Evolutionary conservation across 2,113 vertebrate species (phyloP), one percentile per base, ranked within the genome.

Genomic region (Saguinus imperator): DNA sequence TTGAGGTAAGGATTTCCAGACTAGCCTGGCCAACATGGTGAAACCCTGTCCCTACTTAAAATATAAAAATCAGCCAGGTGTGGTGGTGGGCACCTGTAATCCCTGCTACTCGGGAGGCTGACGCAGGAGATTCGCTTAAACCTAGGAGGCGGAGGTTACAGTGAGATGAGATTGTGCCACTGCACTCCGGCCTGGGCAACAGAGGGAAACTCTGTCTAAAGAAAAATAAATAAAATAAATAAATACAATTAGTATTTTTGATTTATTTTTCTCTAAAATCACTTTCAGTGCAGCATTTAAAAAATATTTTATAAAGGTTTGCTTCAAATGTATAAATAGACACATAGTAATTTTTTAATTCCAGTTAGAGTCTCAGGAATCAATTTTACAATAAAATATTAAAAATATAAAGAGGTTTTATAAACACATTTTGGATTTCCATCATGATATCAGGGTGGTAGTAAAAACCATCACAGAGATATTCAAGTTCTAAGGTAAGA

Each of bases 211-310:
- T 61, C 58, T 29, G 25, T 61, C 58, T 61, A 10, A 29, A 29
- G 58, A 61, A 29, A 13, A 61, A 29, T 61, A 5, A 61, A 61
- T 20, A 57, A 57, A 27, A 27, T 27, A 61, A 61, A 61, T 12
- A 13, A 29, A 61, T 48, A 77, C 76, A 91, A 93, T 79, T 50
- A 93, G 40, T 57, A 7, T 35, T 90, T 95, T 68, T 52, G 25
- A 70, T 89, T 96, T 55, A 66, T 80, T 77, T 92, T 88, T 92
- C 79, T 97, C 70, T 40, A 81, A 87, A 40, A 17, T 80, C 25
- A 88, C 4, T 66, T 94, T 32, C 25, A 97, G 45, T 13, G 80
- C 18, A 73, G 23, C 43, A 92, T 92, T 83, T 75, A 87, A 66
- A 58, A 87, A 45, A 23, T 79, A 64, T 50, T 86, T 90, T 80